Evolutionary conservation across 2,113 vertebrate species (phyloP), one percentile per base, ranked within the genome.

Genomic region (Caranx ignobilis): DNA sequence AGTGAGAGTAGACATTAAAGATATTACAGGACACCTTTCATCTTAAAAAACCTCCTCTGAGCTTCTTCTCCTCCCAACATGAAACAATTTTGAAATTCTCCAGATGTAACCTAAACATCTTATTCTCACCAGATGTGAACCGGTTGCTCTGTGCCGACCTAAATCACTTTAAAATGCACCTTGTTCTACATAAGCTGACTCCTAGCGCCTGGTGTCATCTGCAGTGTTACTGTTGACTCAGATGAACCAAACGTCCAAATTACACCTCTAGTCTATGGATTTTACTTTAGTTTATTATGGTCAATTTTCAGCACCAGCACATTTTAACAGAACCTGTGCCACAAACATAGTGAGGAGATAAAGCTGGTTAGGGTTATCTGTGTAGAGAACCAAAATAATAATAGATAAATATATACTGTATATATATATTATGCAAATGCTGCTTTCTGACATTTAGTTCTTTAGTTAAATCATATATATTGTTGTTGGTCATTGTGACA

Each of bases 11-110:
- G 32, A 35, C 12, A 69, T n/a, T 62, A 32, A 62, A 57, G 18
- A 65, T 37, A 52, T 54, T 41, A 64, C 59, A 60, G 54, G 43
- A 85, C 54, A 39, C 16, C 43, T 77, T 77, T 81, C 57, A 73
- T 81, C 71, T 66, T 77, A 13, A 21, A 47, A 81, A 77, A 52
- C 21, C 5, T 78, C 52, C 45, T 16, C n/a, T 62, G 21, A 62
- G 35, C 19, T 66, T 74, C 32, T 56, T 32, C 62, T 75, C 68
- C 35, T 72, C 7, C 35, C 31, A 77, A 81, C 47, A 61, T 81
- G 55, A 87, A 83, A 74, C 60, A 35, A 81, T 60, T 87, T 43
- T 77, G 37, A 77, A 81, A 83, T 37, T 31, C 57, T 78, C 54
- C 75, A 86, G 71, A 82, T 86, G 83, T 75, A 63, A 56, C 48